phyloP scores from a whole-genome alignment of 2,888 invertebrate species.

The Diloba caeruleocephala region DNA sequence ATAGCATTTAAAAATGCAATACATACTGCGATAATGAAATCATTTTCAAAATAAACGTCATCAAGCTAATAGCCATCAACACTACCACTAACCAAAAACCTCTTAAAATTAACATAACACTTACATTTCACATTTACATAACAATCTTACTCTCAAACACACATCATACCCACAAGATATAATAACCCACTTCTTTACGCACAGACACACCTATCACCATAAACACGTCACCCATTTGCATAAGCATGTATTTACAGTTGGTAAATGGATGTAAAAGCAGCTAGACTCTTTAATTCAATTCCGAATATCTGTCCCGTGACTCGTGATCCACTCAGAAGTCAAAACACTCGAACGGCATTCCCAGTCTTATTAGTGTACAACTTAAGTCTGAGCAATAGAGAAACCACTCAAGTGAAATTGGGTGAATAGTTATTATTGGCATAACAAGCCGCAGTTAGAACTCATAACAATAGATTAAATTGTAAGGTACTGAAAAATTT shows the following conservation, averaged over 20 bases:
- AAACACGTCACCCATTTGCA: not conserved
- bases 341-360: conserved; percentile 38
- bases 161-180: too few relatives aligned
- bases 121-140: too few relatives aligned
- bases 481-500: conserved; percentile 10
- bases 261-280: conserved; percentile 1
- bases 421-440: conserved; percentile 35
- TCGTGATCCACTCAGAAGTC: conserved; percentile 26
- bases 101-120: too few relatives aligned
- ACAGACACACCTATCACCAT: not conserved
- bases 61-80: too few relatives aligned
- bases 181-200: too few relatives aligned
- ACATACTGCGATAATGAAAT: too few relatives aligned
- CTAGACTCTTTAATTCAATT: conserved; percentile 8
- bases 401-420: conserved; percentile 35
- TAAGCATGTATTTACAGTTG: not conserved
- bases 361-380: conserved; percentile 45
- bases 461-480: conserved; percentile 11
- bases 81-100: too few relatives aligned
- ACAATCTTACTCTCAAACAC: too few relatives aligned
- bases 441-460: conserved; percentile 11
- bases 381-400: conserved; percentile 38
- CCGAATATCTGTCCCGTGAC: conserved; percentile 10
- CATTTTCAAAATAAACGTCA: too few relatives aligned
- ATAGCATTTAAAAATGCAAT: too few relatives aligned